Base-by-base conservation (phyloP, 2,113 vertebrate species). In the Zosterops hypoxanthus region DNA sequence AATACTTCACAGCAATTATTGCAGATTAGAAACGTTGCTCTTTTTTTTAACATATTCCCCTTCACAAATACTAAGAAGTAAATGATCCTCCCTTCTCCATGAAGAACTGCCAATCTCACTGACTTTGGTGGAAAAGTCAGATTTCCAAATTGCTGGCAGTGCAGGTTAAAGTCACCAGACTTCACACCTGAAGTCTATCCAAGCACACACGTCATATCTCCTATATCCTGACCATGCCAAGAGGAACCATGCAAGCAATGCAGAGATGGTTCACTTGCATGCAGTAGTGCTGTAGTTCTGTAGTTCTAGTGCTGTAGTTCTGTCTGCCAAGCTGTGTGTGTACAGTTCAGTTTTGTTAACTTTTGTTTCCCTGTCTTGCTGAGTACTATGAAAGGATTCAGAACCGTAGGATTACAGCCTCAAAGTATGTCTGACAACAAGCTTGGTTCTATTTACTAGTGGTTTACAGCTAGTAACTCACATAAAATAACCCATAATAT, bases 141-240 rank as follows among this genome's bases (percentile, higher is more conserved):
- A 57, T 72, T 79, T 82, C 42, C 3, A 60, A 60, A 72, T 6
- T 60, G 14, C 16, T 94, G 41, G 8, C n/a, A 72, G 11, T 31
- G 19, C 10, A 44, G 31, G 14, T 61, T 57, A 71, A 79, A 82
- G 53, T 9, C 79, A 41, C 6, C 53, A 29, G 52, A 64, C 31
- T 49, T 39, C 22, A 36, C 12, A 36, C 17, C 31, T 53, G 15
- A 79, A 49, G 11, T n/a, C 20, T 34, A 3, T 63, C 26, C 13
- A 65, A 50, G 25, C 5, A 44, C 33, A 71, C 0, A 0, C 3
- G 12, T n/a, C 21, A 25, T 4, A 25, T n/a, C 36, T 95, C 12
- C 3, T 57, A 6, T 57, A 41, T 26, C 15, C 41, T 60, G 31
- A 36, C 11, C 20, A 28, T 10, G 69, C 5, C 41, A 69, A 71